Evolutionary conservation across 2,888 invertebrate species (phyloP), one percentile per base, ranked within the genome.

Genomic region (Microplitis deprimator): DNA sequence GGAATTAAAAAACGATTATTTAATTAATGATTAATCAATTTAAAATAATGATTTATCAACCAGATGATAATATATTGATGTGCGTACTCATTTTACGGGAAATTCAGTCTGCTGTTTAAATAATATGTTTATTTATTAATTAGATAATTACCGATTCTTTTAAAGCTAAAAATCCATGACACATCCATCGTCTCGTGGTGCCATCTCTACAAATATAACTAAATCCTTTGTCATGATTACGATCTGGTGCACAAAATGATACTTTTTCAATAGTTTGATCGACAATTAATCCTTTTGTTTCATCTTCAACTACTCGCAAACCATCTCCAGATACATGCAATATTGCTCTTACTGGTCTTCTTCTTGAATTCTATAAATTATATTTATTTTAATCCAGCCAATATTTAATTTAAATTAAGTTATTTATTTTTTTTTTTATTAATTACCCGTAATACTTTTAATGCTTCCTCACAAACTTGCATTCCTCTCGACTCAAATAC

Each of bases 221-320:
- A 91, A 98, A 99, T 20, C 99, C 99, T 82, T 97, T 94, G 87
- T 99, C 98, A 88, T 98, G 97, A 90, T 97, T 98, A 79, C 99
- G 93, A 90, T 99, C 99, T 1, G 99, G 99, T 6, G 99, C 99
- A 91, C 99, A 99, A 91, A 99, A 99, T n/a, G 99, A 99, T 4
- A 99, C 99, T 91, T 99, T 99, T 91, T 99, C 99, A 80, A 99
- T 99, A 38, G 99, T 99, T 91, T 99, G 99, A 91, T 99, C 99
- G 60, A 99, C 98, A 83, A 99, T 97, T 81, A 99, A 93, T 50
- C 98, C 98, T 91, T 98, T 99, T 41, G 98, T 98, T 89, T 99
- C 98, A 87, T 99, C 99, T 90, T 99, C 99, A 1, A 99, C 99
- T 4, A 99, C 99, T 38, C 99, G 93, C 65, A 99, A 91, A 0